Conservation (phyloP, 2,888 invertebrate species). For the Lamellibrachia columna region DNA sequence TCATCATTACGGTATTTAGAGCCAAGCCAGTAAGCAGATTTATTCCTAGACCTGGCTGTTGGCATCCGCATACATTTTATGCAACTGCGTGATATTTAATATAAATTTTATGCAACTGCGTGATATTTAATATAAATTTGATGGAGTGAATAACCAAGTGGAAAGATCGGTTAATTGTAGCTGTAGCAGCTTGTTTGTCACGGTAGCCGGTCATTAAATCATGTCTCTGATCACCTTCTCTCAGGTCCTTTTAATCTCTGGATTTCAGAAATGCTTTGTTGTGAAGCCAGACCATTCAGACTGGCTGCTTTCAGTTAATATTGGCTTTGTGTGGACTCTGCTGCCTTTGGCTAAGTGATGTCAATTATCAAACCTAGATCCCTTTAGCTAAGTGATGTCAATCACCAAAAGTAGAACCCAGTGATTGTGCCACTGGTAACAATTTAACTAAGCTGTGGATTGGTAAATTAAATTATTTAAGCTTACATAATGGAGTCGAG, state of each 20-base stretch:
- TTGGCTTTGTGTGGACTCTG: background rate
- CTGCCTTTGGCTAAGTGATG: conserved; percentile 6
- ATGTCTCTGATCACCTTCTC: background rate
- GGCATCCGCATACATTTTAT: background rate
- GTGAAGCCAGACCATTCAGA: background rate
- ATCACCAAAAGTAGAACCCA: background rate
- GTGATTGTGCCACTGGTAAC: background rate
- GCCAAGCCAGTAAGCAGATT: background rate
- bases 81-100: background rate
- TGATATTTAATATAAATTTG: conserved; percentile 16
- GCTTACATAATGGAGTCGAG: background rate
- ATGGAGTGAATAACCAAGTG: background rate
- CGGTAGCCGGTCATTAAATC: background rate
- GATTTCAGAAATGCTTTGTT: conserved; percentile 12
- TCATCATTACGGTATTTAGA: conserved; percentile 1
- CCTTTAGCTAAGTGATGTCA: background rate
- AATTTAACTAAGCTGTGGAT: background rate
- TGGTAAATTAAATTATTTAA: background rate
- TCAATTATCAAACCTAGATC: background rate
- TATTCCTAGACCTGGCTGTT: background rate
- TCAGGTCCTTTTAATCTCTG: background rate
- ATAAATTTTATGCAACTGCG: background rate
- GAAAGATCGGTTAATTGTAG: background rate
- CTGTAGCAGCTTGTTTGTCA: background rate
- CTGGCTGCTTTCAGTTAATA: background rate